Conservation (phyloP, 2,888 invertebrate species). For the Carterocephalus palaemon region DNA sequence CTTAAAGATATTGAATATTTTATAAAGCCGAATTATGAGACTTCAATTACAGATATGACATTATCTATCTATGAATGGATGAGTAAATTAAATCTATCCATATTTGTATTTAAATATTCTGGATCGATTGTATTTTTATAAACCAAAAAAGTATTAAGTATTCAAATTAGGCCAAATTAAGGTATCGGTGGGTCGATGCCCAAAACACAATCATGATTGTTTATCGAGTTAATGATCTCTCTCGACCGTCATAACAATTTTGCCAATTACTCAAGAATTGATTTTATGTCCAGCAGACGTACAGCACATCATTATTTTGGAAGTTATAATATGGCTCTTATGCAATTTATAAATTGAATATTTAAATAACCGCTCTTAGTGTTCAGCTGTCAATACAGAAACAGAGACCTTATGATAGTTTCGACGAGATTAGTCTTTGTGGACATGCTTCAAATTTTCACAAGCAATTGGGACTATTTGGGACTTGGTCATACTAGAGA, state of each 20-base stretch:
- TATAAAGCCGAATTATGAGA: too few species aligned
- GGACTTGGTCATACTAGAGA: too few species aligned
- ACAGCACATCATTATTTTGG: constrained; percentile 1
- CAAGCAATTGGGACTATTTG: too few species aligned
- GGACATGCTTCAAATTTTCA: too few species aligned
- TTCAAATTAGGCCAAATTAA: constrained; percentile 3
- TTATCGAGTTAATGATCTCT: not conserved
- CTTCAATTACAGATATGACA: too few species aligned
- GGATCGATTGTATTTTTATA: not conserved
- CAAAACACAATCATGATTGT: not conserved
- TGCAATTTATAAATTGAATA: not conserved
- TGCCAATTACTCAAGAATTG: constrained; percentile 9
- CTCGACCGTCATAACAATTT: constrained; percentile 5
- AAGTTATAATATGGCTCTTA: not conserved
- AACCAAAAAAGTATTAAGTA: not conserved
- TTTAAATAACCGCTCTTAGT: too few species aligned
- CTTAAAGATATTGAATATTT: too few species aligned
- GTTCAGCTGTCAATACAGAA: too few species aligned
- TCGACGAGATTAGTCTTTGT: too few species aligned
- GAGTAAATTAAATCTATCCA: too few species aligned
- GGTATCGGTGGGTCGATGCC: constrained; percentile 1
- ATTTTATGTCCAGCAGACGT: constrained; percentile 2
- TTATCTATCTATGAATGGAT: too few species aligned
- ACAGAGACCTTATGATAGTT: too few species aligned
- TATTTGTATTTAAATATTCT: not conserved